A percentile compares a stretch with the other conserved stretches of the same genome.
phyloP scores from a whole-genome alignment of 2,888 invertebrate species.

The Choristoneura rosaceana region DNA sequence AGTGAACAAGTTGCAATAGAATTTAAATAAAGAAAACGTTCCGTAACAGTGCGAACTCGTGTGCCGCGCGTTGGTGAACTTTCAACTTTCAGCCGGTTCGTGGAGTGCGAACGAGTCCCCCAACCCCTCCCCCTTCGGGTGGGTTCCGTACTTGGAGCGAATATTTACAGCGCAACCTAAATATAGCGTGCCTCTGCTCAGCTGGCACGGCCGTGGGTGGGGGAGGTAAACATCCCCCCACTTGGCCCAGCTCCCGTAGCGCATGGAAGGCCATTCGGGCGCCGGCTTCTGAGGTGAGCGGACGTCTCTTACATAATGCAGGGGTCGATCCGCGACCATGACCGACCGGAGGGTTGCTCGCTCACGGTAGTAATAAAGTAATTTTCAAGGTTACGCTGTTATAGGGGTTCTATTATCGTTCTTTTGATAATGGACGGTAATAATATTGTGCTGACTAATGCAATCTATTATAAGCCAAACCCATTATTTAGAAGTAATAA shows the following conservation, averaged over 20 bases:
- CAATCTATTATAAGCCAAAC: conserved; percentile 29
- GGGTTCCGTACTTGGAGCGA: conserved; percentile 81
- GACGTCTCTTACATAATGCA: conserved; percentile 65
- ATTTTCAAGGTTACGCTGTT: conserved; percentile 71
- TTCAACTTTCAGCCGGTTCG: conserved; percentile 83
- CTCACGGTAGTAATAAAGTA: conserved; percentile 65
- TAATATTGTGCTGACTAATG: conserved; percentile 34
- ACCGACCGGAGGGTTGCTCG: conserved; percentile 74
- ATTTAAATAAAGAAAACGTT: conserved; percentile 84
- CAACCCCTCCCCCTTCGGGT: conserved; percentile 50
- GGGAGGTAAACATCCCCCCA: conserved; percentile 77
- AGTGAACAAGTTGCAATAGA: conserved; percentile 84
- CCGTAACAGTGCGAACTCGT: conserved; percentile 75
- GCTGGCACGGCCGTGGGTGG: conserved; percentile 74
- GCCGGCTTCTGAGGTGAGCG: conserved; percentile 71
- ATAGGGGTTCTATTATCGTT: conserved; percentile 52
- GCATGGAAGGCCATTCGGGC: conserved; percentile 74
- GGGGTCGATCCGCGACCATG: conserved; percentile 71
- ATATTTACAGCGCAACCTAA: conserved; percentile 85
- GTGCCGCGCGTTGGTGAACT: conserved; percentile 81
- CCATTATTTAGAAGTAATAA: conserved; percentile 29
- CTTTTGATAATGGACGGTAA: conserved; percentile 35
- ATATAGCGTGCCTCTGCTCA: conserved; percentile 84
- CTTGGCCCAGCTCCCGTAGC: conserved; percentile 53
- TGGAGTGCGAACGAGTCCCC: conserved; percentile 60